Conservation (phyloP, 2,888 invertebrate genomes). For the Hyles lineata region DNA sequence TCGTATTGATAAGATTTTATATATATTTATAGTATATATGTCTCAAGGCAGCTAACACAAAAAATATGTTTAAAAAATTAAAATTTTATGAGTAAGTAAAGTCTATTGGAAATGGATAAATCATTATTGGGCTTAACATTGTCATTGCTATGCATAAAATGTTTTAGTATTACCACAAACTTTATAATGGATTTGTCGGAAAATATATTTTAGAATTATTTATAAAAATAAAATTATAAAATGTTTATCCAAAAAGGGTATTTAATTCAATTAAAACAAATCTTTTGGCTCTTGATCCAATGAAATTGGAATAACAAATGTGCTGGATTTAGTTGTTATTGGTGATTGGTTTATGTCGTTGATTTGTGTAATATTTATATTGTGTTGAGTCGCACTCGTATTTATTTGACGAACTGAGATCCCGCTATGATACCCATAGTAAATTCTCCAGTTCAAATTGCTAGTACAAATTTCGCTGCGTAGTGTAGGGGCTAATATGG, state of each 20-base stretch:
- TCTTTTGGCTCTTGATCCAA: neutral
- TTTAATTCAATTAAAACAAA: neutral
- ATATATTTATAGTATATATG: slow-evolving; percentile 32
- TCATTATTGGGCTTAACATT: neutral
- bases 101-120: slow-evolving; percentile 3
- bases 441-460: slow-evolving; percentile 33
- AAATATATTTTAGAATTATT: neutral
- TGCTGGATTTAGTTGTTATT: slow-evolving; percentile 4
- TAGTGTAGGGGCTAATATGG: slow-evolving; percentile 64
- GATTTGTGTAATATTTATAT: slow-evolving; percentile 31
- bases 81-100: neutral
- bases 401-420: slow-evolving; percentile 16
- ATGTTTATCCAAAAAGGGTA: no score
- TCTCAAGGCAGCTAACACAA: slow-evolving; percentile 22
- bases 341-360: slow-evolving; percentile 36
- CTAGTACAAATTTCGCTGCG: slow-evolving; percentile 35
- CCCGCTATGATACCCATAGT: slow-evolving; percentile 24
- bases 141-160: neutral
- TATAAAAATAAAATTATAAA: neutral
- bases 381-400: neutral
- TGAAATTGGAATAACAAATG: neutral
- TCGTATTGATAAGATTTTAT: slow-evolving; percentile 20
- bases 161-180: neutral
- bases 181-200: neutral
- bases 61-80: neutral